Percentiles rank a stretch among this genome's conserved stretches.
phyloP scores from a whole-genome alignment of 1,140 invertebrate genomes.

The Octopus bimaculoides region DNA sequence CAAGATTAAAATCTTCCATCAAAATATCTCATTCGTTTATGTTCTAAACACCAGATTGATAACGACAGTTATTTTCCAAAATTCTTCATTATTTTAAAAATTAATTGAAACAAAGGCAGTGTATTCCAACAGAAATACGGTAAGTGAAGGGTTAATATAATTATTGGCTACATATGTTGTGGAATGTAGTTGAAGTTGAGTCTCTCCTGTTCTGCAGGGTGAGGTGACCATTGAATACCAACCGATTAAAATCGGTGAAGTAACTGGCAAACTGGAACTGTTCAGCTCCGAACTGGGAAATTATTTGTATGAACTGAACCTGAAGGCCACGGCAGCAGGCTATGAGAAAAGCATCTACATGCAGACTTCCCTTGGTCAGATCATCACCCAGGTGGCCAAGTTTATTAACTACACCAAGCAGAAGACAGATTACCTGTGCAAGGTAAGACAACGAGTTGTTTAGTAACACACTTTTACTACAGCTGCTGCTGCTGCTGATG shows the following conservation, averaged over 20 bases:
- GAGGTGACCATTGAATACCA: constrained; percentile 54
- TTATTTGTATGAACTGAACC: constrained; percentile 53
- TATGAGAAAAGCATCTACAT: constrained; percentile 56
- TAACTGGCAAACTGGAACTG: constrained; percentile 49
- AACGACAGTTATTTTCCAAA: no score
- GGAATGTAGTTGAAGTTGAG: no score
- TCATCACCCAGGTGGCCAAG: constrained; percentile 46
- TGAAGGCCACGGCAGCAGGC: constrained; percentile 49
- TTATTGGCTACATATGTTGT: no score
- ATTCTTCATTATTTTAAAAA: no score
- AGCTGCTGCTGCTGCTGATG: background rate
- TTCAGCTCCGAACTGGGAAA: constrained; percentile 51
- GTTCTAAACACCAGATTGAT: no score
- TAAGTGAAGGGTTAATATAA: no score
- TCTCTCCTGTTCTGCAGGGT: constrained; percentile 36
- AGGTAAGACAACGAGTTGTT: constrained; percentile 37
- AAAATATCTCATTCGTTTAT: no score
- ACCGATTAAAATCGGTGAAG: constrained; percentile 53
- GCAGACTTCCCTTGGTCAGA: constrained; percentile 48
- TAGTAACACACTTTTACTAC: background rate
- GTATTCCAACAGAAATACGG: no score
- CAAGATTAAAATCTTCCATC: no score
- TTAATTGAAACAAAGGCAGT: no score
- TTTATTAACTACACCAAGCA: constrained; percentile 57
- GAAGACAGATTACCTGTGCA: constrained; percentile 57